Evolutionary conservation across 30 jellyfish, hydroid and myxozoan genomes (phyloP), one percentile per base, ranked within the genome.

Genomic region (Turritopsis dohrnii): DNA sequence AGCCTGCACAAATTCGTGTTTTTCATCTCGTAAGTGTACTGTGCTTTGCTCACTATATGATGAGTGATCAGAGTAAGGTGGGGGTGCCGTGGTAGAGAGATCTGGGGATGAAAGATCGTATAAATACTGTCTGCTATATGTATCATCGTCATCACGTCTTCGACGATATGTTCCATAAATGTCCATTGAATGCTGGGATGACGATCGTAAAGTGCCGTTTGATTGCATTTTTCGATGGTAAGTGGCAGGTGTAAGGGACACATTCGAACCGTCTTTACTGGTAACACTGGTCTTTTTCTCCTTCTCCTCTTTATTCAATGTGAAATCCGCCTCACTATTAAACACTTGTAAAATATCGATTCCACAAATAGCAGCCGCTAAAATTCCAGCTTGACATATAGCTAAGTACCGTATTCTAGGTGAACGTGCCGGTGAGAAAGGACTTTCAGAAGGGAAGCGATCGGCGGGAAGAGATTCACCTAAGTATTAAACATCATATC

Each of bases 291-390:
- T 85, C 71, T 82, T 82, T 28, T 71, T 84, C 79, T 83, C 90
- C 79, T 82, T 81, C 73, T 84, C 79, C 76, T 79, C 85, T 75
- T 89, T 89, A 23, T 87, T 81, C 26, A 91, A 60, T 18, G 84
- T 85, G 74, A 93, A 21, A 28, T 93, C 98, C 20, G 96, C 84
- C 53, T 88, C 93, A 52, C 85, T 92, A 72, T 84, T 84, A 82
- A 84, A 73, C 1, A 65, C 84, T 23, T 82, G 89, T 74, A 89
- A 79, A 23, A 93, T 13, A 82, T 93, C 98, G 74, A 93, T 93
- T 41, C 98, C 98, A 29, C 95, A 66, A 52, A 90, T 87, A 26
- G 96, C 98, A 31, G 96, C 98, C 28, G 96, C 90, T 25, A 93
- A 31, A 28, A 93, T 81, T 1, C 98, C 98, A 27, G 98, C 96